phyloP scores from a whole-genome alignment of 2,113 vertebrate species.

The Acrocephalus arundinaceus region DNA sequence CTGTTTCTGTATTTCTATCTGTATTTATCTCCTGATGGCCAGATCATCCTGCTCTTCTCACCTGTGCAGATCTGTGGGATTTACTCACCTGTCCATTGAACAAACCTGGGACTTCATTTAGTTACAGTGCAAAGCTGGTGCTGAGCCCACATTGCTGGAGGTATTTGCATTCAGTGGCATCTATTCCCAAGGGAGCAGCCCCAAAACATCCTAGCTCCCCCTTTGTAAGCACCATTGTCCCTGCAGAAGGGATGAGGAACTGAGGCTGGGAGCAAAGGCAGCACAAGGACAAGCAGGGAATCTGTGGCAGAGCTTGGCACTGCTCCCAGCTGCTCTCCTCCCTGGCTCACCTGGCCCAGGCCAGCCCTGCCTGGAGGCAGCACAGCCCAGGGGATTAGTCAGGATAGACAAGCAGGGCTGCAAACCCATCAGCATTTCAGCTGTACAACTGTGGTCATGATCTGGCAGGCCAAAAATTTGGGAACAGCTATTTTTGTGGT shows the following conservation, averaged over 20 bases:
- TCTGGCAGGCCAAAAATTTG: background rate
- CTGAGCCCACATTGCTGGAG: background rate
- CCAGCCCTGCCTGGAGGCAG: background rate
- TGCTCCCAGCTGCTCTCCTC: background rate
- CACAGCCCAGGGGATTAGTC: background rate
- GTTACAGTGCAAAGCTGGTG: background rate
- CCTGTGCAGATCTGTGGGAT: background rate
- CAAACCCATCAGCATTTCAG: background rate
- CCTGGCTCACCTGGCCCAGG: background rate
- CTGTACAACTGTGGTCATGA: background rate
- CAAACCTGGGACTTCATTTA: background rate
- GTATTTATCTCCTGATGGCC: background rate
- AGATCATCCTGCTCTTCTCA: background rate
- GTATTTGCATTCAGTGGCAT: background rate
- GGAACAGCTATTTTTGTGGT: background rate
- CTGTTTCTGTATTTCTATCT: background rate
- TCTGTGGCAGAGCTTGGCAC: slow-evolving; percentile 4
- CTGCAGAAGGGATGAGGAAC: background rate
- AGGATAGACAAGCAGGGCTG: background rate
- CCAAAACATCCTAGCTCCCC: background rate
- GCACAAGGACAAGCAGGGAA: background rate
- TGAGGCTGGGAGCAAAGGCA: slow-evolving; percentile 4
- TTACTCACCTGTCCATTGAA: background rate
- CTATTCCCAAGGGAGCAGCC: background rate
- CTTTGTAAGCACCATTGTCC: background rate